Evolutionary conservation across 2,888 invertebrate genomes (phyloP).

Genomic region (Venusia cambrica): DNA sequence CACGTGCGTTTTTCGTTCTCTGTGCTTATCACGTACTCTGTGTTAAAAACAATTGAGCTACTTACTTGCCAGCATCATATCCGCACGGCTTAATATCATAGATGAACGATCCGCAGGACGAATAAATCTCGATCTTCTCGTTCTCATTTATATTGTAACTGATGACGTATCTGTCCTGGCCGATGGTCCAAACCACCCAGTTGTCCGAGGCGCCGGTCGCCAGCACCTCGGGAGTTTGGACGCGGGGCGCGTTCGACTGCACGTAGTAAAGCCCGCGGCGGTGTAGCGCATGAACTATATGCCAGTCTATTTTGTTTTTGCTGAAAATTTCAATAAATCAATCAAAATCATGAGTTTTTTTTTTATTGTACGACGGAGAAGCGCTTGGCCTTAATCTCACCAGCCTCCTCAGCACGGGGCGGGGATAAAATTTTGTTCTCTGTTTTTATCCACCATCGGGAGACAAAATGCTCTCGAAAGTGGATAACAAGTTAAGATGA

Average conservation of each 20-base stretch:
- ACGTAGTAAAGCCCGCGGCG: slow-evolving; percentile 83
- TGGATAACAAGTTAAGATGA: too few relatives aligned
- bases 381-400: too few relatives aligned
- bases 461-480: too few relatives aligned
- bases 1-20: too few relatives aligned
- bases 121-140: slow-evolving; percentile 55
- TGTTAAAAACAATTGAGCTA: slow-evolving; percentile 27
- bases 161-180: slow-evolving; percentile 82
- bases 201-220: slow-evolving; percentile 14
- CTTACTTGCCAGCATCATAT: slow-evolving; percentile 85
- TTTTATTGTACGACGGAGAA: too few relatives aligned
- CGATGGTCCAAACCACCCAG: slow-evolving; percentile 80
- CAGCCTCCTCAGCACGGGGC: too few relatives aligned
- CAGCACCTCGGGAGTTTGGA: slow-evolving; percentile 32
- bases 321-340: slow-evolving; percentile 35
- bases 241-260: slow-evolving; percentile 61
- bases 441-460: too few relatives aligned
- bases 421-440: too few relatives aligned
- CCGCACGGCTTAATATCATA: slow-evolving; percentile 84
- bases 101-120: slow-evolving; percentile 84
- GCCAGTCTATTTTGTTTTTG: slow-evolving; percentile 52
- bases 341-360: too few relatives aligned
- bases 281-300: slow-evolving; percentile 73
- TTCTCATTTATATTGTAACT: slow-evolving; percentile 65
- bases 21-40: background rate